These are phyloP conservation scores for Dioctria rufipes DNA, from an alignment of 2,888 invertebrate species.

Conservation along the genomic window DNA sequence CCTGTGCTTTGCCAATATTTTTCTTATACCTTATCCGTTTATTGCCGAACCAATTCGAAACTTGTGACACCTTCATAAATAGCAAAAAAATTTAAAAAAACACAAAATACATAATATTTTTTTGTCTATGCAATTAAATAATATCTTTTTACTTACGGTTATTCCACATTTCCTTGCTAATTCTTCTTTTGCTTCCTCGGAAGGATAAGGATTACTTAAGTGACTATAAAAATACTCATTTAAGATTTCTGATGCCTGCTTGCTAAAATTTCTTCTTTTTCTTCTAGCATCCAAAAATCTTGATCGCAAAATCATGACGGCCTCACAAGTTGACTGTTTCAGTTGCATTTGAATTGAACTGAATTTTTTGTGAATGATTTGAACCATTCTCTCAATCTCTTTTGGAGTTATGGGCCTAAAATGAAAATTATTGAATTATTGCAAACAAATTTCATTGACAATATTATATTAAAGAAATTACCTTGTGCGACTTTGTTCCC, in stretches of 20 bases:
- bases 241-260: slow-evolving; percentile 98
- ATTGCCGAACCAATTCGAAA: slow-evolving; percentile 99
- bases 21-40: slow-evolving; percentile 99
- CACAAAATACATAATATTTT: not conserved
- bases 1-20: slow-evolving; percentile 99
- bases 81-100: not conserved
- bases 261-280: slow-evolving; percentile 99
- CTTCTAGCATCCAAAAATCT: slow-evolving; percentile 84
- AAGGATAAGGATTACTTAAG: slow-evolving; percentile 99
- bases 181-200: slow-evolving; percentile 99
- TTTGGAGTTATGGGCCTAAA: slow-evolving; percentile 94
- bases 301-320: slow-evolving; percentile 94
- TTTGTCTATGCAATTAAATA: slow-evolving; percentile 14
- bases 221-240: slow-evolving; percentile 99
- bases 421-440: not conserved
- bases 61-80: slow-evolving; percentile 75
- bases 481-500: slow-evolving; percentile 95
- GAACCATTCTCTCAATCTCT: slow-evolving; percentile 99
- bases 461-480: slow-evolving; percentile 56
- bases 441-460: not conserved
- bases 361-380: slow-evolving; percentile 98
- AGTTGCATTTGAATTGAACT: slow-evolving; percentile 98
- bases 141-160: slow-evolving; percentile 77
- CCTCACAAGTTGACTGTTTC: slow-evolving; percentile 99
- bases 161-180: slow-evolving; percentile 99